phyloP scores from a whole-genome alignment of 2,797 vertebrate genomes.

The Lateolabrax maculatus region DNA sequence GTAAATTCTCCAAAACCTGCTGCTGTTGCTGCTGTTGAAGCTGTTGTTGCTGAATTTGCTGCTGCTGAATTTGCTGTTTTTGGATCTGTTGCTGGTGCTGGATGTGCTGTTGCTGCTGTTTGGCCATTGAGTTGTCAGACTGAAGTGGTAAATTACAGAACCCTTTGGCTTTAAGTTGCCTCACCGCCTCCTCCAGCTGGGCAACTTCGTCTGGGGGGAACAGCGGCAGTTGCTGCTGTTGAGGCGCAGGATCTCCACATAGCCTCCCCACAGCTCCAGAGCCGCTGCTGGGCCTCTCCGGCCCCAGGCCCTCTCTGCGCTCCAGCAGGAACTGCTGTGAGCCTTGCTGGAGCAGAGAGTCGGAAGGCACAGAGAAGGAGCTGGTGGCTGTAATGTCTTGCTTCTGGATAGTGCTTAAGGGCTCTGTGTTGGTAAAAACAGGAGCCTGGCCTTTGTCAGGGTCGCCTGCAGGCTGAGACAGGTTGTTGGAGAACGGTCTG shows the following conservation, averaged over 20 bases:
- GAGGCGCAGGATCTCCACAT: constrained; percentile 87
- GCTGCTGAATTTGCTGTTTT: constrained; percentile 86
- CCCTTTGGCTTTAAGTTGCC: constrained; percentile 93
- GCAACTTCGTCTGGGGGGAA: constrained; percentile 91
- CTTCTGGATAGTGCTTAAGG: constrained; percentile 91
- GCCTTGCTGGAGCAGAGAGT: constrained; percentile 91
- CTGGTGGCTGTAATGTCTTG: constrained; percentile 90
- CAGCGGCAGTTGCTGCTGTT: constrained; percentile 89
- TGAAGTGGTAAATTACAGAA: constrained; percentile 93
- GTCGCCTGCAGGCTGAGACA: constrained; percentile 89
- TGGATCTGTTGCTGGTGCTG: constrained; percentile 88
- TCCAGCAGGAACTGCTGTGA: constrained; percentile 88
- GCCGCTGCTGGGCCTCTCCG: constrained; percentile 86
- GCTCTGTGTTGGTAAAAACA: constrained; percentile 88
- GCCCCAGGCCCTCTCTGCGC: constrained; percentile 87
- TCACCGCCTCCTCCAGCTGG: constrained; percentile 95
- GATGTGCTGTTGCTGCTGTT: constrained; percentile 88
- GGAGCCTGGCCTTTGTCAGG: constrained; percentile 88
- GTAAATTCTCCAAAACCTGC: constrained; percentile 84
- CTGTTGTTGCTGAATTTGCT: constrained; percentile 88
- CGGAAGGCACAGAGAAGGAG: constrained; percentile 89
- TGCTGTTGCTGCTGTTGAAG: constrained; percentile 70
- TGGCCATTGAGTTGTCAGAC: constrained; percentile 88
- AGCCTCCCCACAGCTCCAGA: constrained; percentile 87
- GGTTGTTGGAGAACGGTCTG: constrained; percentile 85